Base-by-base conservation (phyloP, 2,113 vertebrate species). In the Alligator sinensis region DNA sequence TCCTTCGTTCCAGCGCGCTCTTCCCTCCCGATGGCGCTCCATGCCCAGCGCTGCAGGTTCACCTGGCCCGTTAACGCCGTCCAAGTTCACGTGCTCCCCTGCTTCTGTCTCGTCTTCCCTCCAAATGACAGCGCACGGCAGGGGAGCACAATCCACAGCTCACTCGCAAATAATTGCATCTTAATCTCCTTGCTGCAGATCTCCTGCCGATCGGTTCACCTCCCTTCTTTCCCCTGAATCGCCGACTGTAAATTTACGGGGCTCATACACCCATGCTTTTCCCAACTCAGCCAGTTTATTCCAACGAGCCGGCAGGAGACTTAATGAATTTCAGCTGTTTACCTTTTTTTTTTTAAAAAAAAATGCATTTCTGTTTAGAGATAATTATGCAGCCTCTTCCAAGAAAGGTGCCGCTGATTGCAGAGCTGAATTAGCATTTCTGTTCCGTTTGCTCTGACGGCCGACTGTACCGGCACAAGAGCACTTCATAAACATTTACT, bases 381-480 rank as follows among this genome's bases (percentile, higher is more conserved):
- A 9, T 82, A 87, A 90, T 90, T 84, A 91, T 11, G 30, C 5
- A 17, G 62, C 72, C 76, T 61, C 84, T 86, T 81, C 77, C 76
- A 47, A 89, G 92, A 92, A 91, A 92, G 93, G 75, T 72, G 9
- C 88, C 79, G 81, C 81, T 95, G 95, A 96, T 92, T 94, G 92
- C 84, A 4, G 70, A 66, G 92, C 84, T 81, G 91, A 93, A 96
- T 95, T 90, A 90, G 84, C 92, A 84, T 94, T 87, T 87, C 47
- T 74, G 59, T 78, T 59, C 76, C 4, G 1, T n/a, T 61, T 82
- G 82, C 84, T 89, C 70, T 24, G 38, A 57, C 83, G 86, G 16
- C 87, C 1, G 34, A 87, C 91, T 54, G 77, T 47, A 9, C 78
- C 1, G 2, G 54, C 18, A 72, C 63, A 4, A 84, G 85, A 80